Base-by-base conservation (phyloP, 2,888 invertebrate genomes). In the Fissipunctia ypsillon region DNA sequence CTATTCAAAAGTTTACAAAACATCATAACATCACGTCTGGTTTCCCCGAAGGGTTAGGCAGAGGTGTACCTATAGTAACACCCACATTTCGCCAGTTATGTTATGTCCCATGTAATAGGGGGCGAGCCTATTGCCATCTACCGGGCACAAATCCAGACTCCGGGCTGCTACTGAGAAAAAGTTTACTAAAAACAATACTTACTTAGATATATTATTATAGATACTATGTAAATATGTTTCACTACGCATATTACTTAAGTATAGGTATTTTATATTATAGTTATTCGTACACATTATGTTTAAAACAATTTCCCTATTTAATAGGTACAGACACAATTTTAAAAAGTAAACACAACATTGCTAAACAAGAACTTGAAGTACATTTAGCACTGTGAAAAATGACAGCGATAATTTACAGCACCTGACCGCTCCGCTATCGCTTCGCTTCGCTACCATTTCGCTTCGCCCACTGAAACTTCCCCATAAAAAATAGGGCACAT, bases 401-500 rank as follows among this genome's bases (percentile, higher is more conserved):
- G 77, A 69, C 43, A 60, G 50, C 45, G 45, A 81, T 84, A 60
- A 80, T 80, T 85, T 73, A 79, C 66, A 68, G 70, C 28, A 69
- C 74, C 76, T 78, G 81, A 65, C 68, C 81, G 73, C 25, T 10
- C 12, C 61, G 75, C 66, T 71, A 75, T 78, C 81, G 64, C 60
- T 35, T 59, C 69, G 78, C 74, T 56, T 35, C 56, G 70, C 41
- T 52, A 22, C 43, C 67, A 56, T 52, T 68, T 69, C 64, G 76
- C 72, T 66, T 38, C 43, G 45, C 64, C 52, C 48, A 72, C 70
- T 69, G 76, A 71, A 85, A 75, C 74, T 59, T 57, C 45, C 57
- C 61, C 59, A 79, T 84, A 82, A 88, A 88, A 90, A 87, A 87
- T 86, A 84, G 87, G 86, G 78, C 86, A 88, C 87, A 88, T 88